phyloP scores from a whole-genome alignment of 2,888 invertebrate genomes.

The Oscheius onirici region DNA sequence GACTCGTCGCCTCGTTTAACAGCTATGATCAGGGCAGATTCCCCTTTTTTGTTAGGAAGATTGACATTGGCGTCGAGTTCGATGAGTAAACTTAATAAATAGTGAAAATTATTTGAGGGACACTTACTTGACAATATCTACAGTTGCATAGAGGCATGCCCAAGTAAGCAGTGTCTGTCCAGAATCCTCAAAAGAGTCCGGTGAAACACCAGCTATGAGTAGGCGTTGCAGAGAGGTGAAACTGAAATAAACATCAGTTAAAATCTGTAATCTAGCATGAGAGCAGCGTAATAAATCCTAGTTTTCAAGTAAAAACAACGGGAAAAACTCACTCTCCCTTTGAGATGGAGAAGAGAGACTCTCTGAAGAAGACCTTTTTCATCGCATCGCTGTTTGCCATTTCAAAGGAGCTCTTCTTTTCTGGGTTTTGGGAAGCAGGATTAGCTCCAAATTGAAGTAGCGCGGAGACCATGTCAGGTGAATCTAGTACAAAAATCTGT shows the following conservation, averaged over 20 bases:
- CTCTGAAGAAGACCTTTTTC: slow-evolving; percentile 77
- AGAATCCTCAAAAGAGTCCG: slow-evolving; percentile 12
- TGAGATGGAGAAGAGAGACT: slow-evolving; percentile 77
- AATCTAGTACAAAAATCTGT: slow-evolving; percentile 41
- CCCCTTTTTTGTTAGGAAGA: slow-evolving; percentile 76
- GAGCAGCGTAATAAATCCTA: no score
- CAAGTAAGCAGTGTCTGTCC: slow-evolving; percentile 4
- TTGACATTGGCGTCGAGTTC: slow-evolving; percentile 78
- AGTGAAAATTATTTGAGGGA: background rate
- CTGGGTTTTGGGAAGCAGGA: slow-evolving; percentile 76
- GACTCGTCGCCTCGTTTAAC: slow-evolving; percentile 76
- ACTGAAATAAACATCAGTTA: slow-evolving; percentile 10
- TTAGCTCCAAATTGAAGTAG: slow-evolving; percentile 77
- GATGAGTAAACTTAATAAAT: slow-evolving; percentile 58
- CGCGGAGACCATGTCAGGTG: slow-evolving; percentile 75
- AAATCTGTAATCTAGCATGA: no score
- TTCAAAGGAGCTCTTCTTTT: slow-evolving; percentile 77
- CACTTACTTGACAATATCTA: slow-evolving; percentile 20
- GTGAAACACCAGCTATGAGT: slow-evolving; percentile 6
- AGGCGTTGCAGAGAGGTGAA: background rate
- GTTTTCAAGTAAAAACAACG: background rate
- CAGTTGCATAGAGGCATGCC: slow-evolving; percentile 1
- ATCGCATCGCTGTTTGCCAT: slow-evolving; percentile 72
- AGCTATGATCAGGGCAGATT: slow-evolving; percentile 78
- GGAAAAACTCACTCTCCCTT: slow-evolving; percentile 76